Percentiles rank a stretch among this genome's conserved stretches.
Evolutionary conservation across 2,113 vertebrate genomes (phyloP).

Genomic region (Myxocyprinus asiaticus): DNA sequence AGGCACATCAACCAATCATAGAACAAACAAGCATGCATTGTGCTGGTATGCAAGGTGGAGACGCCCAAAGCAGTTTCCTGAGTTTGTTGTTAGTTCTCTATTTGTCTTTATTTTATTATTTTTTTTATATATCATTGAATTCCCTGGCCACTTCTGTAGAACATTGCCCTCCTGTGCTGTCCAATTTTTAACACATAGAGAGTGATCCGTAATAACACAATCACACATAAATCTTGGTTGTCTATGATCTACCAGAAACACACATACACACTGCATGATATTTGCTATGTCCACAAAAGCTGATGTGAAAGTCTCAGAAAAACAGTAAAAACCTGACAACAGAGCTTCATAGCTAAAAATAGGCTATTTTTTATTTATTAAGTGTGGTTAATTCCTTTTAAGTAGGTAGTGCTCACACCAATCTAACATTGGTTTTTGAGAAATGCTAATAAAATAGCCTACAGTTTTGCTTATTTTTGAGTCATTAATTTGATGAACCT

Average conservation of each 20-base stretch:
- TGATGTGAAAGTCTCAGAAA: slow-evolving; percentile 7
- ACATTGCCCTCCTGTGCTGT: slow-evolving; percentile 15
- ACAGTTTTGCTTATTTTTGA: too few species aligned
- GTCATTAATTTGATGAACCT: too few species aligned
- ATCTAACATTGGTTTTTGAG: too few species aligned
- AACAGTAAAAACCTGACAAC: background rate
- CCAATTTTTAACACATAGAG: slow-evolving; percentile 8
- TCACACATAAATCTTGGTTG: background rate
- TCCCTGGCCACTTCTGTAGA: slow-evolving; percentile 18
- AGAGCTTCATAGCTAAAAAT: too few species aligned
- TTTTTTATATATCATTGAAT: slow-evolving; percentile 25
- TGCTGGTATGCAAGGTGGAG: background rate
- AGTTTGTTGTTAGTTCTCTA: slow-evolving; percentile 39
- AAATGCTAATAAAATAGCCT: too few species aligned
- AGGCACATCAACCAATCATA: background rate
- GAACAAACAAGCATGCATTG: background rate
- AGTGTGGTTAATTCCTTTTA: too few species aligned
- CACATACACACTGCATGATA: background rate
- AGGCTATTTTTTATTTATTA: too few species aligned
- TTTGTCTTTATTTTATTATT: too few species aligned
- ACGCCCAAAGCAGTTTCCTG: slow-evolving; percentile 31
- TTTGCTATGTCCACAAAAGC: slow-evolving; percentile 38
- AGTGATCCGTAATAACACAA: background rate
- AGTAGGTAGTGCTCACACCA: too few species aligned
- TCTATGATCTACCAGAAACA: background rate